Evolutionary conservation across 1,140 invertebrate species (phyloP).

Genomic region (Ceratina australensis): DNA sequence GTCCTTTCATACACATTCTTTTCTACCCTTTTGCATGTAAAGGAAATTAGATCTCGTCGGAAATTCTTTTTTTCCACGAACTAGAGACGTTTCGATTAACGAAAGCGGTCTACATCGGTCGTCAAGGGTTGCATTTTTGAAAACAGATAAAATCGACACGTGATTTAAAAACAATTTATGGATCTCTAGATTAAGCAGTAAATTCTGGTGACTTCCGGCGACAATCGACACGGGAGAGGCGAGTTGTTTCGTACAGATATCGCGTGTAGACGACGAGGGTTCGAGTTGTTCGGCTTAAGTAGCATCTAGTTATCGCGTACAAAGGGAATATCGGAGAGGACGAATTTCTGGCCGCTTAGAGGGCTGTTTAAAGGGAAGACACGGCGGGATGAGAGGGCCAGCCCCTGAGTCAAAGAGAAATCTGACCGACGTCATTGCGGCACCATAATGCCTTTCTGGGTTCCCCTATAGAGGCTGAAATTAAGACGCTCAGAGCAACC

Average conservation of each 20-base stretch:
- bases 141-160: too few species aligned
- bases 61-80: not conserved
- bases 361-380: constrained; percentile 32
- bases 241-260: not conserved
- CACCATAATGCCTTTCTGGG: constrained; percentile 27
- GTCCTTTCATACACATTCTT: not conserved
- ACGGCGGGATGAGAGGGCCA: constrained; percentile 1
- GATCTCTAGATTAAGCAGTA: not conserved
- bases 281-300: constrained; percentile 51
- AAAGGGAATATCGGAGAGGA: constrained; percentile 49
- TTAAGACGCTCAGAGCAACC: constrained; percentile 64
- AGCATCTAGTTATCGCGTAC: constrained; percentile 56
- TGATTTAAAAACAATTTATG: too few species aligned
- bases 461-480: constrained; percentile 45
- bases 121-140: too few species aligned
- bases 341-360: constrained; percentile 48
- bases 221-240: not conserved
- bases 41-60: too few species aligned
- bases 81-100: constrained; percentile 7
- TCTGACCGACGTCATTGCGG: constrained; percentile 52
- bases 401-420: constrained; percentile 57
- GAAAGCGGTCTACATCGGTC: too few species aligned
- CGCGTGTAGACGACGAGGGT: not conserved
- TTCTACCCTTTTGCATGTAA: too few species aligned
- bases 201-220: not conserved